Evolutionary conservation across 2,113 vertebrate species (phyloP).

Genomic region (Sprattus sprattus): DNA sequence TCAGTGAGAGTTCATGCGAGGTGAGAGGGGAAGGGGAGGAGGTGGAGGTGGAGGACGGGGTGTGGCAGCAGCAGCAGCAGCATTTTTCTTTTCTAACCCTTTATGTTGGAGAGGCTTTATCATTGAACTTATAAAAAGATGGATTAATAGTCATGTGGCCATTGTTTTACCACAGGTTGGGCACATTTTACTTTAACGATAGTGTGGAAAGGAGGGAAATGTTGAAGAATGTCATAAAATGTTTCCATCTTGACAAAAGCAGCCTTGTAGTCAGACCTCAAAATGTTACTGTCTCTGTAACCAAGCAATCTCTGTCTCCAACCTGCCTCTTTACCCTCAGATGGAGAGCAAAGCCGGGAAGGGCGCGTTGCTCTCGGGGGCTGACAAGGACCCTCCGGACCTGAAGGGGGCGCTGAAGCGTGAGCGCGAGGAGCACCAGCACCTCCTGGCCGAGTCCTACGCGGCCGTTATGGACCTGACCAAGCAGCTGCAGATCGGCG

Average conservation of each 20-base stretch:
- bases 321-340: slow-evolving; percentile 57
- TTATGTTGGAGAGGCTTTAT: not conserved
- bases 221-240: not conserved
- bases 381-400: slow-evolving; percentile 76
- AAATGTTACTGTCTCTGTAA: too few relatives aligned
- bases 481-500: slow-evolving; percentile 90
- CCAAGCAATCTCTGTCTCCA: too few relatives aligned
- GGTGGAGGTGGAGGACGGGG: not conserved
- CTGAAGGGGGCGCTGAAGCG: slow-evolving; percentile 86
- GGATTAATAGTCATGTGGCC: slow-evolving; percentile 5
- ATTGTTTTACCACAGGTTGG: not conserved
- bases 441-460: slow-evolving; percentile 93
- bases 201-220: not conserved
- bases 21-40: slow-evolving; percentile 5
- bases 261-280: not conserved
- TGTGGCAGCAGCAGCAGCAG: not conserved
- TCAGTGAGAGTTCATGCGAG: slow-evolving; percentile 8
- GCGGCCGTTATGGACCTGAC: slow-evolving; percentile 95
- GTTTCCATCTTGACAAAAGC: not conserved
- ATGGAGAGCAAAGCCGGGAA: slow-evolving; percentile 87
- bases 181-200: not conserved
- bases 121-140: not conserved
- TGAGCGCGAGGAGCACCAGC: slow-evolving; percentile 93
- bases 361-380: slow-evolving; percentile 45
- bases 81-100: not conserved